Conservation (phyloP, 2,113 vertebrate genomes). For the Phaethornis superciliosus region DNA sequence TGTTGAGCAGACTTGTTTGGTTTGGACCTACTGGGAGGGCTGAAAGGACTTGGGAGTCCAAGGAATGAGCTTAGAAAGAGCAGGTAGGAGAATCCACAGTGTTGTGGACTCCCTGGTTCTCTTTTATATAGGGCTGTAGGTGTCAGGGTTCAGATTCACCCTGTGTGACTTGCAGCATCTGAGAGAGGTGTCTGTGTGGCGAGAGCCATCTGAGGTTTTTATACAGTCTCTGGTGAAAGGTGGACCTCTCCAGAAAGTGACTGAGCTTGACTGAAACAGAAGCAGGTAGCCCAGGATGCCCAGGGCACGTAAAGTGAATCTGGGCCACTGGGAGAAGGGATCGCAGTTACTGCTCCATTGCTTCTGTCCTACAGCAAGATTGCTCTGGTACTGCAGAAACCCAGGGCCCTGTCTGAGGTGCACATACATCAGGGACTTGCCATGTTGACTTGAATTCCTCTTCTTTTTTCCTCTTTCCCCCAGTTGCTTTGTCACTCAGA, state of each 20-base stretch:
- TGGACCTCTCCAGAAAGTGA: background rate
- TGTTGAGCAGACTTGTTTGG: background rate
- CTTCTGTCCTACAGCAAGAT: background rate
- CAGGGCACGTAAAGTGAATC: background rate
- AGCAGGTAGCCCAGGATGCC: background rate
- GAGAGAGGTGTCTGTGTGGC: background rate
- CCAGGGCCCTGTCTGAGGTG: rapidly evolving
- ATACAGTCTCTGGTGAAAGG: background rate
- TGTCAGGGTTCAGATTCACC: background rate
- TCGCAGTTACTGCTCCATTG: rapidly evolving
- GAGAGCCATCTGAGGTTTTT: background rate
- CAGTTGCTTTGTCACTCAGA: background rate
- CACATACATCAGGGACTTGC: background rate
- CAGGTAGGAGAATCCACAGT: rapidly evolving
- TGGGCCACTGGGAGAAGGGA: background rate
- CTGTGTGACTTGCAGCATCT: background rate
- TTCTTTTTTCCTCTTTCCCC: background rate
- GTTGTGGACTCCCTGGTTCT: background rate
- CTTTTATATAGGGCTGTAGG: background rate
- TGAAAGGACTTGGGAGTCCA: background rate
- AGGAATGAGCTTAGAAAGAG: background rate
- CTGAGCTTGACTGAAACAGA: background rate
- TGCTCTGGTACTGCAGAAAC: background rate
- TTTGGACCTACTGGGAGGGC: background rate
- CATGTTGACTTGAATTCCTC: rapidly evolving